Conservation (phyloP, 2,797 vertebrate genomes). For the Eulemur coronatus region DNA sequence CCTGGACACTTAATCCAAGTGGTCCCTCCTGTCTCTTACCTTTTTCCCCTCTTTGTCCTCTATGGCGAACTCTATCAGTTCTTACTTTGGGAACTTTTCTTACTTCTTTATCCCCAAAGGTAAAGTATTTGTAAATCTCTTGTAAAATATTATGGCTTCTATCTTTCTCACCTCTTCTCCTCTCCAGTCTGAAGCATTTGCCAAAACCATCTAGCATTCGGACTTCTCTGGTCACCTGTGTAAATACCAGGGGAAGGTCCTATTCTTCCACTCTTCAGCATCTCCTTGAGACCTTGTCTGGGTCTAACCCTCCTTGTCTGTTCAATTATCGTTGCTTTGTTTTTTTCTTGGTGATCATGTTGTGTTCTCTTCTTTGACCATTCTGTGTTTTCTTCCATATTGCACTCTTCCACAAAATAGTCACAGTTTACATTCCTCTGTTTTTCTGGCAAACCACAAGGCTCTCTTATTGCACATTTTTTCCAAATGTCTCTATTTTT, state of each 20-base stretch:
- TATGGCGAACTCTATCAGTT: not conserved
- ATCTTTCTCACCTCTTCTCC: not conserved
- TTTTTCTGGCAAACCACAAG: not conserved
- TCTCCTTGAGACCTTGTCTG: not conserved
- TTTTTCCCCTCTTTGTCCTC: not conserved
- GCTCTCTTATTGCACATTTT: not conserved
- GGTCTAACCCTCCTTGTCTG: not conserved
- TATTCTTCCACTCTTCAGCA: rapidly evolving
- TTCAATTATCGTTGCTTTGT: not conserved
- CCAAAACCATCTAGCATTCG: not conserved
- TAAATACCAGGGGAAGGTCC: not conserved
- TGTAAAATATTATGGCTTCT: not conserved
- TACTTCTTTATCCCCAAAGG: not conserved
- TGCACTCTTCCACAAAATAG: not conserved
- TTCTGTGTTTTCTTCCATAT: not conserved
- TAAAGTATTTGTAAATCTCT: not conserved
- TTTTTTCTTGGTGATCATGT: not conserved
- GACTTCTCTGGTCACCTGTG: not conserved
- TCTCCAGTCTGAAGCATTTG: not conserved
- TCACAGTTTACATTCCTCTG: not conserved
- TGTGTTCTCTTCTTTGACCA: not conserved
- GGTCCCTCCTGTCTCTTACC: not conserved
- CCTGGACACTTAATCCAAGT: not conserved
- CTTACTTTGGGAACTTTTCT: not conserved
- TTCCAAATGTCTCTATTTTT: constrained; percentile 14